Conservation (phyloP, 2,113 vertebrate species). For the Tachysurus fulvidraco region DNA sequence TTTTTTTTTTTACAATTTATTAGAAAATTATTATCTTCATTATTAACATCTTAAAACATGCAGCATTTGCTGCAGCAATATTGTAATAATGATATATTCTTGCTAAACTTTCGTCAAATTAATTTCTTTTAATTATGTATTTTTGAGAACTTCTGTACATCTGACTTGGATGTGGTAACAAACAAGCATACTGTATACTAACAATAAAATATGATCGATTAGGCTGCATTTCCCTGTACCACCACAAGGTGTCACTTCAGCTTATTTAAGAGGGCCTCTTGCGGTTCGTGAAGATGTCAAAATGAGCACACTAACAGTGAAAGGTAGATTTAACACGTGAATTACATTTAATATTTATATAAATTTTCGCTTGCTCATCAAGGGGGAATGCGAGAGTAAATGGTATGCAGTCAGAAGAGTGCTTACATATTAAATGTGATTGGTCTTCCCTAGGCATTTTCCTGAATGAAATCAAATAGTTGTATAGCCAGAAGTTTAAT, state of each 20-base stretch:
- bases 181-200: neutral
- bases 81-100: neutral
- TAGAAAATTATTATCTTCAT: neutral
- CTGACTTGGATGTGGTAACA: no score
- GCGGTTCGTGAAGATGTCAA: neutral
- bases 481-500: neutral
- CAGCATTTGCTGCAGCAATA: no score
- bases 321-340: neutral
- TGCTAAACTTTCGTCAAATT: neutral
- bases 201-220: neutral
- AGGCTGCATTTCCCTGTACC: neutral
- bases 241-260: constrained; percentile 33
- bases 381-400: neutral
- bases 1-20: neutral
- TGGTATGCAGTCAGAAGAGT: neutral
- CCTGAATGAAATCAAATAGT: neutral
- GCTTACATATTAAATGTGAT: neutral
- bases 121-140: neutral
- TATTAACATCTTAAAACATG: neutral
- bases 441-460: neutral
- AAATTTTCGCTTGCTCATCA: neutral
- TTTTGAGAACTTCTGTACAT: neutral
- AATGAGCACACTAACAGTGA: neutral
- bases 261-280: neutral
- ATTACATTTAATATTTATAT: neutral